Evolutionary conservation across 2,113 vertebrate species (phyloP).

Genomic region (Aleadryas rufinucha): DNA sequence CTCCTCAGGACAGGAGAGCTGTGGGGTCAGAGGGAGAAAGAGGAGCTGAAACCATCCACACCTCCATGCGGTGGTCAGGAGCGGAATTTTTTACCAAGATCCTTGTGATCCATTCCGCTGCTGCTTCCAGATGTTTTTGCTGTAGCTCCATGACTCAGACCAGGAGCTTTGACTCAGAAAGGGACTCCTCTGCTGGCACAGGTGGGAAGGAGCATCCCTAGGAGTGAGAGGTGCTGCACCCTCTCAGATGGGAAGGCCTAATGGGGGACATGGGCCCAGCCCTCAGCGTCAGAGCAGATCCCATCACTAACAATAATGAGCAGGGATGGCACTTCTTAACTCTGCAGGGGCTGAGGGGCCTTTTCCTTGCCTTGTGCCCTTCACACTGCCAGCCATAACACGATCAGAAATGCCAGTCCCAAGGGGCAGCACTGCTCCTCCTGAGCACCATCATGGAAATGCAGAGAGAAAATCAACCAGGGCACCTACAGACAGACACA

Average conservation of each 20-base stretch:
- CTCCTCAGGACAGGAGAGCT: not conserved
- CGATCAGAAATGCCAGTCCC: not conserved
- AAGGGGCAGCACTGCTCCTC: not conserved
- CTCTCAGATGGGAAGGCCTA: not conserved
- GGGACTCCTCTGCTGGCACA: not conserved
- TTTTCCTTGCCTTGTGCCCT: slow-evolving; percentile 2
- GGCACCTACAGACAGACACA: not conserved
- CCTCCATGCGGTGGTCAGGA: not conserved
- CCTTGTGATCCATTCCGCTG: not conserved
- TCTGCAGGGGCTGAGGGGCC: not conserved
- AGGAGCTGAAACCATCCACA: not conserved
- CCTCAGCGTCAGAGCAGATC: not conserved
- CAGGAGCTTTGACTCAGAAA: not conserved
- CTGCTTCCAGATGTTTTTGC: not conserved
- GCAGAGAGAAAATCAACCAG: not conserved
- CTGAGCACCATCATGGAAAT: not conserved
- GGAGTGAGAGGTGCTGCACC: not conserved
- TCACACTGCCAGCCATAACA: not conserved
- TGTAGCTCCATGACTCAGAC: not conserved
- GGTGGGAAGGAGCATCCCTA: not conserved
- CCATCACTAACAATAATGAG: not conserved
- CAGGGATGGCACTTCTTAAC: not conserved
- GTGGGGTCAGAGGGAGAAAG: not conserved
- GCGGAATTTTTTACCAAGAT: not conserved
- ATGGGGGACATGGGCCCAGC: not conserved